These are phyloP conservation scores for Microplitis demolitor DNA, from an alignment of 1,140 invertebrate species.

Conservation along the genomic window DNA sequence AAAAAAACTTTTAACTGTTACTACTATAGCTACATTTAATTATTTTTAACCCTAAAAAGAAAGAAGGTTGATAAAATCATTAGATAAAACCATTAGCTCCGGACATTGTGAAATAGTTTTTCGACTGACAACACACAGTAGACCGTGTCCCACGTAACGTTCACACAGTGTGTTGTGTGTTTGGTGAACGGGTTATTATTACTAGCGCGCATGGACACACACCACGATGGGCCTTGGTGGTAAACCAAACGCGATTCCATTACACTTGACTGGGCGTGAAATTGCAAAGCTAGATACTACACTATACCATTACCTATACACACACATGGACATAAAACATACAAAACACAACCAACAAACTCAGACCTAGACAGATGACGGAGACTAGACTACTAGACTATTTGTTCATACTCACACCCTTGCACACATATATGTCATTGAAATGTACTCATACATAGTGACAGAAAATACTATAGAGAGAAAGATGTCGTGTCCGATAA, in stretches of 20 bases:
- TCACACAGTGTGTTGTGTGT: not conserved
- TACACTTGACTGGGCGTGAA: constrained; percentile 30
- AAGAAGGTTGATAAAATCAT: not conserved
- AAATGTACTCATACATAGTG: too few species aligned
- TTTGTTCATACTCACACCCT: too few species aligned
- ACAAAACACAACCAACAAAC: too few species aligned
- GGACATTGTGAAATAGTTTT: not conserved
- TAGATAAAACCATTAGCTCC: too few species aligned
- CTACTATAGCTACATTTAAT: too few species aligned
- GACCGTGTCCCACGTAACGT: not conserved
- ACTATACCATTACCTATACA: too few species aligned
- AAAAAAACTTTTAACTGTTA: too few species aligned
- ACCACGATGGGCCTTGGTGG: constrained; percentile 26
- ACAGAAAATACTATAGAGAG: not conserved
- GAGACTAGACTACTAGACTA: too few species aligned
- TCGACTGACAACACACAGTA: not conserved
- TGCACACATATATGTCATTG: too few species aligned
- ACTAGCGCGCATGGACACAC: constrained; percentile 6
- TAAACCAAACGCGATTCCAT: constrained; percentile 28
- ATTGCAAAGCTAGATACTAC: constrained; percentile 22
- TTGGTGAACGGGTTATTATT: constrained; percentile 14
- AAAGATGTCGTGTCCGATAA: not conserved
- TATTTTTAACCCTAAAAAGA: not conserved
- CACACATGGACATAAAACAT: too few species aligned
- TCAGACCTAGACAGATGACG: not conserved